Percentiles rank a stretch among this genome's conserved stretches.
These are phyloP conservation scores for Lordiphosa mommai DNA, from an alignment of 1,140 invertebrate genomes.

Conservation along the genomic window DNA sequence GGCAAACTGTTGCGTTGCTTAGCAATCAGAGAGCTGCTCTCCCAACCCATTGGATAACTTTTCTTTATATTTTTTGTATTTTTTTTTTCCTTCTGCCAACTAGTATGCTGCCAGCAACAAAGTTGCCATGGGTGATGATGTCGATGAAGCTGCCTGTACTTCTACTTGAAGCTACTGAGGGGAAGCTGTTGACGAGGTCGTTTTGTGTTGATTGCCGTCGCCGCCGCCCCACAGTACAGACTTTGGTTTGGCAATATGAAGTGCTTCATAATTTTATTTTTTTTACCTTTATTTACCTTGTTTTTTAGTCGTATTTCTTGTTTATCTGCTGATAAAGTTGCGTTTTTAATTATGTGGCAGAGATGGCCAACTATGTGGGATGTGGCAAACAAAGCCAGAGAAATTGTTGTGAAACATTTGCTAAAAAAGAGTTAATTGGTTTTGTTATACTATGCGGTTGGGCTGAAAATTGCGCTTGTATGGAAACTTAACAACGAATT, in stretches of 20 bases:
- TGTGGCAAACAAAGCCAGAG: neutral
- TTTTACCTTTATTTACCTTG: constrained; percentile 69
- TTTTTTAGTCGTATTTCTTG: constrained; percentile 30
- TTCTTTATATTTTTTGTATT: neutral
- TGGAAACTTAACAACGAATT: too few relatives aligned
- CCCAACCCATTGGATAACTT: constrained; percentile 16
- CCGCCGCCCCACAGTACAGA: constrained; percentile 8
- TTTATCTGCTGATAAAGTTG: constrained; percentile 65
- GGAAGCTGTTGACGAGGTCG: constrained; percentile 70
- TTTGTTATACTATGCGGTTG: too few relatives aligned
- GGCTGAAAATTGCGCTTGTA: too few relatives aligned
- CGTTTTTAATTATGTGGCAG: constrained; percentile 63
- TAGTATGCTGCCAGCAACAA: constrained; percentile 65
- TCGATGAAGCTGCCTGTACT: constrained; percentile 1
- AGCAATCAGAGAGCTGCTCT: constrained; percentile 47
- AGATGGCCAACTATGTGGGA: constrained; percentile 40
- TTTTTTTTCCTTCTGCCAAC: constrained; percentile 33
- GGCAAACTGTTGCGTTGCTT: constrained; percentile 79
- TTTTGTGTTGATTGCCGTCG: constrained; percentile 71
- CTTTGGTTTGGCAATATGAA: constrained; percentile 54
- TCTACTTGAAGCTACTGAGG: constrained; percentile 57
- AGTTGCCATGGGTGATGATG: constrained; percentile 69
- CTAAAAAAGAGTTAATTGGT: neutral
- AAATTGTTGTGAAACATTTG: neutral
- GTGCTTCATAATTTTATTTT: constrained; percentile 72